Evolutionary conservation across 1,140 invertebrate species (phyloP).

Genomic region (Megalopta genalis): DNA sequence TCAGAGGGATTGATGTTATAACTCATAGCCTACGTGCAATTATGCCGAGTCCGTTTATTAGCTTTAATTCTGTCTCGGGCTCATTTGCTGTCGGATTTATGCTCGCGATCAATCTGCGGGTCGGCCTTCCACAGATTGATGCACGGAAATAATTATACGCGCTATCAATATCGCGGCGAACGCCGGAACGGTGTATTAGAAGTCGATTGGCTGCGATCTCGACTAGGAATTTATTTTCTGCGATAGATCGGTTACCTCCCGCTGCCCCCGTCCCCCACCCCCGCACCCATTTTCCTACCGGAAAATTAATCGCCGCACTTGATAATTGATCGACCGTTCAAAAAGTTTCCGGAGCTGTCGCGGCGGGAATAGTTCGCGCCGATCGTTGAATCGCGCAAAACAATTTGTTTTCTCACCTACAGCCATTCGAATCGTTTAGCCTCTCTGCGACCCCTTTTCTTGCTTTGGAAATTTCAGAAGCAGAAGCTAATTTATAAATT

Average conservation of each 20-base stretch:
- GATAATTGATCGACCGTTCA: too few species aligned
- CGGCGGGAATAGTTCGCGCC: too few species aligned
- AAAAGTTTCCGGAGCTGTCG: too few species aligned
- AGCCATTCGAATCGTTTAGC: too few species aligned
- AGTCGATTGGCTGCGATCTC: background rate
- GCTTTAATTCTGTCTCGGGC: constrained; percentile 9
- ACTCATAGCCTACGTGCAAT: constrained; percentile 29
- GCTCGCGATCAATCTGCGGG: background rate
- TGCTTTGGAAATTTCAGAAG: too few species aligned
- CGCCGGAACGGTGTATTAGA: background rate
- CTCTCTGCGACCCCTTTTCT: too few species aligned
- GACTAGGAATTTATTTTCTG: background rate
- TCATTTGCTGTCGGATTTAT: constrained; percentile 13
- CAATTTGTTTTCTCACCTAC: too few species aligned
- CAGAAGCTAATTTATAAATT: too few species aligned
- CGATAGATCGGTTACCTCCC: background rate
- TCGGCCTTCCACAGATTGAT: background rate
- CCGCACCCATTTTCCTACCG: too few species aligned
- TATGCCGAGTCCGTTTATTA: constrained; percentile 13
- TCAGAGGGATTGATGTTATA: constrained; percentile 34
- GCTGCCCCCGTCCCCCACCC: too few species aligned
- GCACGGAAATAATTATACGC: constrained; percentile 3
- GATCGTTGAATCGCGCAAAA: too few species aligned
- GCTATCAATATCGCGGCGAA: background rate
- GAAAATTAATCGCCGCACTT: too few species aligned